phyloP scores from a whole-genome alignment of 2,113 vertebrate species.

The Shinisaurus crocodilurus region DNA sequence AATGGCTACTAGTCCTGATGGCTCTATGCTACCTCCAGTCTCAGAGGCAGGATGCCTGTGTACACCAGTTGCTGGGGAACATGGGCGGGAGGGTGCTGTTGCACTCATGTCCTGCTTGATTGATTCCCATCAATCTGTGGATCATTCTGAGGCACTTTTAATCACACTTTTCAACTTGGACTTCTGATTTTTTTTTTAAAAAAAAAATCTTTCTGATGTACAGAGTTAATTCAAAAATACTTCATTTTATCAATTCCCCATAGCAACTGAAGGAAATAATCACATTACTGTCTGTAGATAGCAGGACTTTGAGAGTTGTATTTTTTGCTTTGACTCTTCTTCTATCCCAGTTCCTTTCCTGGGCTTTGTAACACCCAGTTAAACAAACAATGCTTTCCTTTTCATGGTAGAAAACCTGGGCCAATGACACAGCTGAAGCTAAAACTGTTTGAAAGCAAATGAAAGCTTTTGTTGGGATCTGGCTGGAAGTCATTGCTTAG shows the following conservation, averaged over 20 bases:
- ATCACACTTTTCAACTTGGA: not conserved
- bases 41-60: too few species aligned
- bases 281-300: slow-evolving; percentile 48
- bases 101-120: too few species aligned
- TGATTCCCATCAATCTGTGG: not conserved
- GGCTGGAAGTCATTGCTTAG: slow-evolving; percentile 63
- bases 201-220: slow-evolving; percentile 4
- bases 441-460: slow-evolving; percentile 71
- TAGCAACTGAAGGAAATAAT: slow-evolving; percentile 44
- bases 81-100: too few species aligned
- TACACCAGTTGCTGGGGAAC: too few species aligned
- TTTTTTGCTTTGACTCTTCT: slow-evolving; percentile 3
- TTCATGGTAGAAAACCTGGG: slow-evolving; percentile 55
- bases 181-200: not conserved
- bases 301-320: slow-evolving; percentile 29
- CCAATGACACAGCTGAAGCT: slow-evolving; percentile 60
- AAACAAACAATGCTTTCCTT: slow-evolving; percentile 68
- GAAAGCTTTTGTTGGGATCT: slow-evolving; percentile 72
- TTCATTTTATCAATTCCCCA: slow-evolving; percentile 42
- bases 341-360: slow-evolving; percentile 40
- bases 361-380: slow-evolving; percentile 55
- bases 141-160: not conserved
- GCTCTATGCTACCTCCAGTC: too few species aligned
- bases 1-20: too few species aligned
- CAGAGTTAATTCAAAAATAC: slow-evolving; percentile 29